Conservation (phyloP, 2,888 invertebrate species). For the Drosophila diplacantha region DNA sequence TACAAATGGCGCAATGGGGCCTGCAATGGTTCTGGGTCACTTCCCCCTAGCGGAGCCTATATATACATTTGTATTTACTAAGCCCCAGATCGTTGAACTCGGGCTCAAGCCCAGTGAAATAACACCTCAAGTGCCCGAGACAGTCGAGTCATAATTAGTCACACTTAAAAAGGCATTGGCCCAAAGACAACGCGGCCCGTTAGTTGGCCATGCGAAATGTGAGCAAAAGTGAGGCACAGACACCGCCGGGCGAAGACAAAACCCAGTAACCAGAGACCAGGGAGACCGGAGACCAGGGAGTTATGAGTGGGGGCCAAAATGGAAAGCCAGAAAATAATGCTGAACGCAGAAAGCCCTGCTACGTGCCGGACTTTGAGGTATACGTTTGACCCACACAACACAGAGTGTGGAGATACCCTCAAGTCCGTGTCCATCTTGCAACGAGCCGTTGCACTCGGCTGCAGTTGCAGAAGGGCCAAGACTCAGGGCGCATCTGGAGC, state of each 20-base stretch:
- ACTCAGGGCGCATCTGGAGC: constrained; percentile 57
- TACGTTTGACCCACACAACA: constrained; percentile 30
- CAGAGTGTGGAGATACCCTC: constrained; percentile 4
- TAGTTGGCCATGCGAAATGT: constrained; percentile 61
- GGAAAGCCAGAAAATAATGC: constrained; percentile 56
- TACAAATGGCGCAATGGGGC: constrained; percentile 39
- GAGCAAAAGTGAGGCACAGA: constrained; percentile 44
- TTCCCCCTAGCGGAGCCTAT: constrained; percentile 11
- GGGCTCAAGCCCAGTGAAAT: constrained; percentile 28
- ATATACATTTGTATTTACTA: neutral
- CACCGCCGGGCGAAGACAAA: constrained; percentile 32
- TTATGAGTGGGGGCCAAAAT: constrained; percentile 37
- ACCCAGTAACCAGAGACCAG: constrained; percentile 54
- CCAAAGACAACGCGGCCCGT: constrained; percentile 57
- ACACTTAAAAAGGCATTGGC: constrained; percentile 71
- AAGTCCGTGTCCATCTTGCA: constrained; percentile 46
- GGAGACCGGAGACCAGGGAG: constrained; percentile 23
- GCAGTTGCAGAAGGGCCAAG: constrained; percentile 61
- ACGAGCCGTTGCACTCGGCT: constrained; percentile 63
- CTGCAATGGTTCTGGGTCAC: constrained; percentile 35
- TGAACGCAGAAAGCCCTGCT: constrained; percentile 39
- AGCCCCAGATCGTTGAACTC: constrained; percentile 51
- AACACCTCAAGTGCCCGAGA: constrained; percentile 40
- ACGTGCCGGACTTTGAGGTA: constrained; percentile 49
- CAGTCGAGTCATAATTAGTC: constrained; percentile 62